Percentiles rank a stretch among this genome's conserved stretches.
phyloP scores from a whole-genome alignment of 1,140 invertebrate species.

The Heliconius hermathena region DNA sequence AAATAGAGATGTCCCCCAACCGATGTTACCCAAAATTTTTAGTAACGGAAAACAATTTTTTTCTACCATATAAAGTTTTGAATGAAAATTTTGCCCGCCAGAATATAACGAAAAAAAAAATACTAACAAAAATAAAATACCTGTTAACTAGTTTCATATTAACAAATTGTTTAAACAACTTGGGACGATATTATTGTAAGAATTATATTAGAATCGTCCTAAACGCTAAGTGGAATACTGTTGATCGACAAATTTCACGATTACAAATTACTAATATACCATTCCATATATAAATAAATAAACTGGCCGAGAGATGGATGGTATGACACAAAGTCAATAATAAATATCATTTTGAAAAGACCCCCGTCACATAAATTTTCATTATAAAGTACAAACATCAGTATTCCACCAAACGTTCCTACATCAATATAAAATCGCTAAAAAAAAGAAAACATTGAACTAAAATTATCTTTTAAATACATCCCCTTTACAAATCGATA shows the following conservation, averaged over 20 bases:
- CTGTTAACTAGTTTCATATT: slow-evolving; percentile 64
- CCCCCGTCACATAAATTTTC: slow-evolving; percentile 7
- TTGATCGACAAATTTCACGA: slow-evolving; percentile 25
- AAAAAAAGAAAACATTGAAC: slow-evolving; percentile 72
- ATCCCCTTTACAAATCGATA: slow-evolving; percentile 70
- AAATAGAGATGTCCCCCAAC: slow-evolving; percentile 4
- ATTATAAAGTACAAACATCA: slow-evolving; percentile 39
- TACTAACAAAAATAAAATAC: slow-evolving; percentile 72
- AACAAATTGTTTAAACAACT: slow-evolving; percentile 76
- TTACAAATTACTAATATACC: slow-evolving; percentile 16
- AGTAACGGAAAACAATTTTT: slow-evolving; percentile 65
- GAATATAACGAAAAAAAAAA: slow-evolving; percentile 61
- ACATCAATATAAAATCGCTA: slow-evolving; percentile 76
- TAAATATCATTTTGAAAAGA: slow-evolving; percentile 19
- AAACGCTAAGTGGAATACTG: slow-evolving; percentile 64
- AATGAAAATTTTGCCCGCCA: slow-evolving; percentile 60
- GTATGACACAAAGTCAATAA: slow-evolving; percentile 35
- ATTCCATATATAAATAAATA: slow-evolving; percentile 27
- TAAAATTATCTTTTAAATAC: slow-evolving; percentile 73
- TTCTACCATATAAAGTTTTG: slow-evolving; percentile 57
- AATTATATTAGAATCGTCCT: slow-evolving; percentile 81
- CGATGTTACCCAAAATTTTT: slow-evolving; percentile 39
- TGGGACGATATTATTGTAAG: slow-evolving; percentile 80
- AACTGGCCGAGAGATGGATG: slow-evolving; percentile 36
- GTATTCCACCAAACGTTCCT: slow-evolving; percentile 66